Percentiles rank a stretch among this genome's conserved stretches.
phyloP scores from a whole-genome alignment of 2,113 vertebrate genomes.

The Leptodactylus fuscus region DNA sequence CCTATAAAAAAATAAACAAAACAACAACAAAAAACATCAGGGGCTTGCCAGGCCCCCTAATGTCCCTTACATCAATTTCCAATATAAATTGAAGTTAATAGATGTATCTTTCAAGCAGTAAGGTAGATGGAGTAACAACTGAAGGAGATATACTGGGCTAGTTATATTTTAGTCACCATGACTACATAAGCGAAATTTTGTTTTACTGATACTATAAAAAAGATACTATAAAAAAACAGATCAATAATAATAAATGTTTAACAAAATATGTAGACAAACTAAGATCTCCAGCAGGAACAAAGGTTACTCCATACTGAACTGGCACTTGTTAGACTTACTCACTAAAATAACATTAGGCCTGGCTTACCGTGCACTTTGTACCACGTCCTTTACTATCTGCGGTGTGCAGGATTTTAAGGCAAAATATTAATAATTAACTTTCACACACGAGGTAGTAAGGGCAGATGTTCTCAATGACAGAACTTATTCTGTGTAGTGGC shows the following conservation, averaged over 20 bases:
- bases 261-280: not conserved
- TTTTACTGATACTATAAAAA: not conserved
- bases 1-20: too few species aligned
- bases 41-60: too few species aligned
- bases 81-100: too few species aligned
- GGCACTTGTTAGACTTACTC: not conserved
- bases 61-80: too few species aligned
- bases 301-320: not conserved
- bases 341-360: not conserved
- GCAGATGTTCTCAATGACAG: slow-evolving; percentile 9
- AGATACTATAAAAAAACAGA: not conserved
- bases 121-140: too few species aligned
- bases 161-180: too few species aligned
- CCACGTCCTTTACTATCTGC: slow-evolving; percentile 18
- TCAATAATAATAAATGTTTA: not conserved
- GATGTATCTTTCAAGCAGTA: too few species aligned
- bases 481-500: not conserved
- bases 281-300: not conserved
- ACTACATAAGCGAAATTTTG: too few species aligned
- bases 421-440: slow-evolving; percentile 36
- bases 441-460: not conserved
- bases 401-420: not conserved
- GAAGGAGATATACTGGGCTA: too few species aligned
- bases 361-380: slow-evolving; percentile 33
- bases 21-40: too few species aligned